Evolutionary conservation across 2,113 vertebrate genomes (phyloP), one percentile per base, ranked within the genome.

Genomic region (Ailurus styani): DNA sequence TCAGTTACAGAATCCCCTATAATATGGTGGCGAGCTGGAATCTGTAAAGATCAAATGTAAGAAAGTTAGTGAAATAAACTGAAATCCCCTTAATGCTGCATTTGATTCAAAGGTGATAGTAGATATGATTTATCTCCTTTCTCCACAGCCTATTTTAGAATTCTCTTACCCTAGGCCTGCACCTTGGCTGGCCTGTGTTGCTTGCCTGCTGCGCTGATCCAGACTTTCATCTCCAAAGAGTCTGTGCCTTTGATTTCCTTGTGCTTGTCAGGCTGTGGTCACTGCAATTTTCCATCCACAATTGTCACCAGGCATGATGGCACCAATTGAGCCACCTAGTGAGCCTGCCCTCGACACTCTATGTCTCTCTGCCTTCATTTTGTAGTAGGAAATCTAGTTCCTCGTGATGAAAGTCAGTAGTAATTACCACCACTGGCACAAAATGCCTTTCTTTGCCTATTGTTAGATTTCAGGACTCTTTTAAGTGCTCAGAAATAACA

Each of bases 401-500:
- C 47, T 79, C 8, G 10, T 17, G 5, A 31, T 79, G 93, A 83
- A 93, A 91, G 47, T 64, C 50, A 52, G 17, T 23, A 52, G 84
- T 75, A 97, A 85, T 91, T 81, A 79, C 52, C 57, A 57, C 75
- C 25, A 6, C 1, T 3, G 29, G 2, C 12, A 93, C 45, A 79
- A 89, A 64, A 15, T 57, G 34, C 2, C 34, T 87, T 84, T 75
- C 60, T 91, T 86, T 96, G 50, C 55, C 54, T 87, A 29, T 75
- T 73, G 2, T 75, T 72, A 42, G 37, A 82, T 87, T 96, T 81
- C 34, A 93, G 47, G 15, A 29, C 11, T 37, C 25, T n/a, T n/a
- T n/a, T 55, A 64, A 50, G 11, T 47, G 25, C 64, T 82, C 60
- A 93, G 87, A 93, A 14, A 45, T 40, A 78, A 87, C 34, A 60